phyloP scores from a whole-genome alignment of 2,888 invertebrate genomes.

The Strigamia transsilvanica region DNA sequence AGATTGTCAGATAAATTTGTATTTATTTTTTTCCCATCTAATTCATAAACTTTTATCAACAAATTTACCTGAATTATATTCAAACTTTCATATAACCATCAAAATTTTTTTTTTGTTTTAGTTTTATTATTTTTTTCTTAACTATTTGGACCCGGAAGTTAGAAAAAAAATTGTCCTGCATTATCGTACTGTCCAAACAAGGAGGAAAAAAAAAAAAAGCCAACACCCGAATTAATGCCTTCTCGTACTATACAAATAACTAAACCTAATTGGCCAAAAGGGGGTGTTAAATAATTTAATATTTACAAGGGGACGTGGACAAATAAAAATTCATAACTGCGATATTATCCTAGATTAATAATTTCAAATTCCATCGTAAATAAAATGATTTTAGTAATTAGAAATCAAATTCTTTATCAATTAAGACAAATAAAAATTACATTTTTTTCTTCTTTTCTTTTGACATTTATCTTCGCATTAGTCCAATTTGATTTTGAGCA shows the following conservation, averaged over 20 bases:
- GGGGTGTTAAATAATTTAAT: constrained; percentile 46
- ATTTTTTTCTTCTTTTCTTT: not conserved
- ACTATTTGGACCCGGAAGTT: constrained; percentile 35
- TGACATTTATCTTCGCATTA: not conserved
- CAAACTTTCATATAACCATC: constrained; percentile 14
- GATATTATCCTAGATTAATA: not conserved
- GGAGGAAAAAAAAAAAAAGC: not conserved
- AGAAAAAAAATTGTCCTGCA: constrained; percentile 44
- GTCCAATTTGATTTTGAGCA: not conserved
- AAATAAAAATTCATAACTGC: not conserved
- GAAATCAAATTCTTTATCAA: not conserved
- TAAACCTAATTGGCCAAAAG: constrained; percentile 29
- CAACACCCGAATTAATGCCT: constrained; percentile 32
- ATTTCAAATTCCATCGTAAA: not conserved
- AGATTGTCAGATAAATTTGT: constrained; percentile 40
- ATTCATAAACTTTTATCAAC: not conserved
- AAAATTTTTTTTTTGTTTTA: not conserved
- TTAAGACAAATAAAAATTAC: not conserved
- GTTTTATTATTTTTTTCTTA: not conserved
- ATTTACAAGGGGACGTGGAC: constrained; percentile 10
- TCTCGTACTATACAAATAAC: constrained; percentile 41
- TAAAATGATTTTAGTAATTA: not conserved
- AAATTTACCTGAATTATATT: constrained; percentile 11
- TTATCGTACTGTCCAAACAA: not conserved
- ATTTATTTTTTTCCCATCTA: not conserved